Conservation (phyloP, 1,140 invertebrate species). For the Popillia japonica region DNA sequence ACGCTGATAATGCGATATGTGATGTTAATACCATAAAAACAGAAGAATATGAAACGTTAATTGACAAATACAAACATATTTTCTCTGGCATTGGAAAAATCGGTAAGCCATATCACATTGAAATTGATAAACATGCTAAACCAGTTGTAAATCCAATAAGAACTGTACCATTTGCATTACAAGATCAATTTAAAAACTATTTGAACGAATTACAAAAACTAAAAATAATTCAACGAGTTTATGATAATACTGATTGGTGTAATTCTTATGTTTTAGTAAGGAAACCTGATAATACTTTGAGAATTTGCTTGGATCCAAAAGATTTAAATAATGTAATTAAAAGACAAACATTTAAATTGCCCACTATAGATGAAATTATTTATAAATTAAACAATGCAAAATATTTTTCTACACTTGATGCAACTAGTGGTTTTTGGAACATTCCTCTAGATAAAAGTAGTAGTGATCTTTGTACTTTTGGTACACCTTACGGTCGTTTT, state of each 20-base stretch:
- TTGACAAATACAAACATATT: neutral
- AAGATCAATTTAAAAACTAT: neutral
- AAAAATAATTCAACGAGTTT: slow-evolving; percentile 54
- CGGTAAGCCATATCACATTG: neutral
- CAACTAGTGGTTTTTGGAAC: slow-evolving; percentile 58
- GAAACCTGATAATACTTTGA: slow-evolving; percentile 16
- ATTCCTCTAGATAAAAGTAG: slow-evolving; percentile 57
- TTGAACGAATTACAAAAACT: slow-evolving; percentile 2
- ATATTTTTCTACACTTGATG: slow-evolving; percentile 62
- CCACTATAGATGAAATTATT: slow-evolving; percentile 37
- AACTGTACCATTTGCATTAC: neutral
- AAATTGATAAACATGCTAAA: neutral
- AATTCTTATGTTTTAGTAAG: slow-evolving; percentile 36
- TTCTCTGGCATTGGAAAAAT: neutral
- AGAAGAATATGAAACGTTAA: neutral
- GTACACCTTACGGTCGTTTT: slow-evolving; percentile 47
- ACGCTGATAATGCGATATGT: neutral
- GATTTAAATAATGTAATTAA: slow-evolving; percentile 34
- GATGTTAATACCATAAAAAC: slow-evolving; percentile 21
- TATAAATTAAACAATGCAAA: slow-evolving; percentile 56
- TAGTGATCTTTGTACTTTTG: slow-evolving; percentile 45
- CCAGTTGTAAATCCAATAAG: neutral
- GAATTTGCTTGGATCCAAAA: slow-evolving; percentile 39
- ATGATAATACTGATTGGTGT: slow-evolving; percentile 60
- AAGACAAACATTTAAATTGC: slow-evolving; percentile 7